These are phyloP conservation scores for Ophioninae sp. DNA, from an alignment of 2,888 invertebrate genomes.

Conservation along the genomic window DNA sequence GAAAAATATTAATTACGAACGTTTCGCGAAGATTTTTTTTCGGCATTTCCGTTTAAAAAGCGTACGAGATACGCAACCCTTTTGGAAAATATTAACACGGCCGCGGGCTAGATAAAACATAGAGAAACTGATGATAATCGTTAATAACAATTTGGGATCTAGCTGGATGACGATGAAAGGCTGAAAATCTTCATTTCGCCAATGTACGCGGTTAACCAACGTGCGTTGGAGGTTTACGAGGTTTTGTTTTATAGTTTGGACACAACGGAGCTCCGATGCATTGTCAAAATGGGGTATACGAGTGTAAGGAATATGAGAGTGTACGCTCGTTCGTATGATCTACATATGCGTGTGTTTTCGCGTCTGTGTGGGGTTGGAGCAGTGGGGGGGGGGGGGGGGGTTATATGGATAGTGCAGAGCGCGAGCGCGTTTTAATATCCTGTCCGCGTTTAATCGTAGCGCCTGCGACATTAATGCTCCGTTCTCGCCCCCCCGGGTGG, in stretches of 20 bases:
- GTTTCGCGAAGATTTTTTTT: neutral
- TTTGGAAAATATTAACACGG: neutral
- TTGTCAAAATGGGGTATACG: slow-evolving; percentile 77
- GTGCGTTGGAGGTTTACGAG: slow-evolving; percentile 72
- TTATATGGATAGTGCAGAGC: slow-evolving; percentile 22
- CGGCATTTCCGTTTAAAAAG: neutral
- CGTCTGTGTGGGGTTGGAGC: slow-evolving; percentile 13
- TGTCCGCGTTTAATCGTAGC: slow-evolving; percentile 78
- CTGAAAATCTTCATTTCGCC: slow-evolving; percentile 20
- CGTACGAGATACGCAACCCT: neutral
- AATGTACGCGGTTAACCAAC: slow-evolving; percentile 67
- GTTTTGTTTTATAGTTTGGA: slow-evolving; percentile 73
- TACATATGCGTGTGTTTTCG: neutral
- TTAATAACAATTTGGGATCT: slow-evolving; percentile 33
- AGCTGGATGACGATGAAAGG: slow-evolving; percentile 19
- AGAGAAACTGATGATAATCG: neutral
- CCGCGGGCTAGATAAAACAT: neutral
- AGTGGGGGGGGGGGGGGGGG: neutral
- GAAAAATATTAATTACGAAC: neutral
- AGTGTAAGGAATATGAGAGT: slow-evolving; percentile 17
- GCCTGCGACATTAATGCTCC: slow-evolving; percentile 74
- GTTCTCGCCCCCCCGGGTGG: slow-evolving; percentile 71
- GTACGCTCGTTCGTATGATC: slow-evolving; percentile 37
- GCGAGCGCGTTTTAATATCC: slow-evolving; percentile 77
- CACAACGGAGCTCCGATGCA: slow-evolving; percentile 68